Percentiles rank a stretch among this genome's conserved stretches.
Conservation (phyloP, 2,888 invertebrate genomes). For the Anthoptus insignis region DNA sequence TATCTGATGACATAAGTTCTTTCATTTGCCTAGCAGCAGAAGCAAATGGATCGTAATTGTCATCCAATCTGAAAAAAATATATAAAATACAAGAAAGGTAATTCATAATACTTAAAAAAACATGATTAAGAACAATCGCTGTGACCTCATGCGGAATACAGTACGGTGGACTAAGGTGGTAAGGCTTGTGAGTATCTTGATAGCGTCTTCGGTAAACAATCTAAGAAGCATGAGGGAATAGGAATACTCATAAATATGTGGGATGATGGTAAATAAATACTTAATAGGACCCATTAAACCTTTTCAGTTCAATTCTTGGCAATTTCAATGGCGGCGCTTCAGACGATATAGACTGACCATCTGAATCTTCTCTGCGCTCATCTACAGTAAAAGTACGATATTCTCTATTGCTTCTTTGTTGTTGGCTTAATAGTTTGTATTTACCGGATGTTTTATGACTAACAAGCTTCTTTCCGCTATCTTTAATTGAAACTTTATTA, state of each 20-base stretch:
- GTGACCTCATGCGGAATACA: too few species aligned
- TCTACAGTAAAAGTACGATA: conserved; percentile 73
- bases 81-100: conserved; percentile 36
- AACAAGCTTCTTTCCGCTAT: conserved; percentile 63
- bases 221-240: too few species aligned
- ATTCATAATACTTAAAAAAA: neutral
- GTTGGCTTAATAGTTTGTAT: conserved; percentile 65
- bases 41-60: conserved; percentile 92
- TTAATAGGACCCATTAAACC: conserved; percentile 57
- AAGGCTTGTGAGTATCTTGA: neutral
- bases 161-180: too few species aligned
- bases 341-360: conserved; percentile 65
- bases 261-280: neutral
- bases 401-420: conserved; percentile 63
- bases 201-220: neutral
- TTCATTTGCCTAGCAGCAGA: conserved; percentile 94
- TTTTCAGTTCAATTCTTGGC: conserved; percentile 77
- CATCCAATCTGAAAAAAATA: conserved; percentile 77
- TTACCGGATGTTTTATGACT: conserved; percentile 60
- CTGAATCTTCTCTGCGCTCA: conserved; percentile 64
- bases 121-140: too few species aligned
- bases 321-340: conserved; percentile 79
- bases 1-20: conserved; percentile 91
- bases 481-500: conserved; percentile 63
- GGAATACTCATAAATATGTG: too few species aligned